A percentile compares a stretch with the other conserved stretches of the same genome.
Evolutionary conservation across 1,140 invertebrate genomes (phyloP).

Genomic region (Mamestra configurata): DNA sequence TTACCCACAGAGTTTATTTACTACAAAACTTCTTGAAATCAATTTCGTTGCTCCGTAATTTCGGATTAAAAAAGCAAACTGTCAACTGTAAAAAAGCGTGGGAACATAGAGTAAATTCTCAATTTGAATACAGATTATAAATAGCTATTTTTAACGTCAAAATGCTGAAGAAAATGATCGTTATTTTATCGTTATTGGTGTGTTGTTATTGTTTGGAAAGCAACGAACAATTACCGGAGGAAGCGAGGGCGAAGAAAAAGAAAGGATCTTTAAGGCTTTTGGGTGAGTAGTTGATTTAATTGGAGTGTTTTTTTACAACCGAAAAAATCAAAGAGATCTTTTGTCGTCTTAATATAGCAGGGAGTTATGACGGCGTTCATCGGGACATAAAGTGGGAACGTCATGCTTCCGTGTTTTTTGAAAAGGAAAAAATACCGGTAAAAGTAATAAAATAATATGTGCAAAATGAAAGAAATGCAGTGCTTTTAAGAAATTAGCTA

Average conservation of each 20-base stretch:
- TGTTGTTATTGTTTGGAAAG: slow-evolving; percentile 76
- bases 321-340: slow-evolving; percentile 34
- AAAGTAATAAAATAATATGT: slow-evolving; percentile 11
- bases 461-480: neutral
- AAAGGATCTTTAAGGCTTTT: slow-evolving; percentile 69
- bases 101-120: neutral
- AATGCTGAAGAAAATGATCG: slow-evolving; percentile 66
- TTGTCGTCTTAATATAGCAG: neutral
- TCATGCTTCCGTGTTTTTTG: slow-evolving; percentile 1
- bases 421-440: neutral
- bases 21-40: neutral
- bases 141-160: slow-evolving; percentile 6
- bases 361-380: slow-evolving; percentile 20
- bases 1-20: slow-evolving; percentile 9
- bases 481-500: neutral
- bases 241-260: slow-evolving; percentile 79
- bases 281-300: slow-evolving; percentile 65
- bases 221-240: slow-evolving; percentile 66
- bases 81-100: slow-evolving; percentile 38
- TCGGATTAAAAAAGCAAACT: slow-evolving; percentile 23
- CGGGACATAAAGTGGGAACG: slow-evolving; percentile 13
- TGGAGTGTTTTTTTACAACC: slow-evolving; percentile 41
- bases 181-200: slow-evolving; percentile 66
- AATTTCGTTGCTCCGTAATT: slow-evolving; percentile 19
- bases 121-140: slow-evolving; percentile 28